Conservation (phyloP, 1,140 invertebrate genomes). For the Cydia splendana region DNA sequence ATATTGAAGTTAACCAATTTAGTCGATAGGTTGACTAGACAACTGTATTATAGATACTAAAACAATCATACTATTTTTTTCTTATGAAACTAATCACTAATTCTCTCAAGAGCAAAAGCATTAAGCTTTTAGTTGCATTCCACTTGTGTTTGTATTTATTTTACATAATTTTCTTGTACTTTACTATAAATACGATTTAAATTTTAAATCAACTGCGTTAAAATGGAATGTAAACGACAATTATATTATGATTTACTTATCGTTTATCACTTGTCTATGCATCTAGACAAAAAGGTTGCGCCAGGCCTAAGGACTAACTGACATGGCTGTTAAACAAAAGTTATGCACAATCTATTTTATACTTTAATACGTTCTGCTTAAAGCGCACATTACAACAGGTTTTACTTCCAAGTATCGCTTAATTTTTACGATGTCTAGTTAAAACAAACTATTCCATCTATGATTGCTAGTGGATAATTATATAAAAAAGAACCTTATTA, state of each 20-base stretch:
- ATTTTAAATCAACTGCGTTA: background rate
- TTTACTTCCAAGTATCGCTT: conserved; percentile 23
- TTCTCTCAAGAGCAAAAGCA: too few species aligned
- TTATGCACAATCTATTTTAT: background rate
- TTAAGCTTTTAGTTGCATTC: too few species aligned
- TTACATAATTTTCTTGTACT: background rate
- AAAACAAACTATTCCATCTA: conserved; percentile 32
- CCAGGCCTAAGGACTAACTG: conserved; percentile 21
- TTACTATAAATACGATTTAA: background rate
- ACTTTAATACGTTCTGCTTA: background rate
- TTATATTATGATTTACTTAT: conserved; percentile 9
- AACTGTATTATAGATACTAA: too few species aligned
- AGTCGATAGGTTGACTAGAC: too few species aligned
- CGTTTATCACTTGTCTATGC: conserved; percentile 26
- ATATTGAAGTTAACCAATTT: too few species aligned
- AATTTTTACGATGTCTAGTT: conserved; percentile 34
- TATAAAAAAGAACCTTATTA: conserved; percentile 3
- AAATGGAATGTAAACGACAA: background rate
- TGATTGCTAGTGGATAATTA: conserved; percentile 9
- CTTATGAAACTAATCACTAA: too few species aligned
- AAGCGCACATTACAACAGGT: background rate
- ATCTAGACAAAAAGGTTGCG: conserved; percentile 31
- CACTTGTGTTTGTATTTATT: background rate
- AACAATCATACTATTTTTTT: too few species aligned
- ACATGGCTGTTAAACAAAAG: background rate